Percentiles rank a stretch among this genome's conserved stretches.
These are phyloP conservation scores for Lepus timidus DNA, from an alignment of 2,113 vertebrate genomes.

Conservation along the genomic window DNA sequence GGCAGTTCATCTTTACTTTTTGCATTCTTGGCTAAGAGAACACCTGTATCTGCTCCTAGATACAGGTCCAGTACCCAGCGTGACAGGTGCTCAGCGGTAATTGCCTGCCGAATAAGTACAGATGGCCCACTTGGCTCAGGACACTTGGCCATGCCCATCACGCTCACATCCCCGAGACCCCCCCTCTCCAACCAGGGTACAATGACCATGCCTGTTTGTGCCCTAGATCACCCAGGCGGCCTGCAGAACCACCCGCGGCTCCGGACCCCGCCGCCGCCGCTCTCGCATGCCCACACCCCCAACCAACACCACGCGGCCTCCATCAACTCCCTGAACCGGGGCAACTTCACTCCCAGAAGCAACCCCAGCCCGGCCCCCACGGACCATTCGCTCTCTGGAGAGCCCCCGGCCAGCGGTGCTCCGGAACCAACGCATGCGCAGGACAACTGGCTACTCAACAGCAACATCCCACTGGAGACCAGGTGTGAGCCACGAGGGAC, in stretches of 20 bases:
- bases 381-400: conserved; percentile 94
- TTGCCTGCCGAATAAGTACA: no score
- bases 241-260: conserved; percentile 96
- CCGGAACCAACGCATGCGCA: conserved; percentile 93
- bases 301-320: conserved; percentile 96
- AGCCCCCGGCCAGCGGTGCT: conserved; percentile 89
- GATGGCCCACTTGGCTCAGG: not conserved
- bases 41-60: no score
- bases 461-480: conserved; percentile 99
- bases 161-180: not conserved
- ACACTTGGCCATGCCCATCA: not conserved
- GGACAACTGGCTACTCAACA: conserved; percentile 99
- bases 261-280: conserved; percentile 94
- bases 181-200: not conserved
- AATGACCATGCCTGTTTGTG: conserved; percentile 67
- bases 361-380: conserved; percentile 97
- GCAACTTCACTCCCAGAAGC: conserved; percentile 96
- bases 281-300: conserved; percentile 95
- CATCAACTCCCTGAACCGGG: conserved; percentile 95
- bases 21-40: not conserved
- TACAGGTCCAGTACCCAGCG: not conserved
- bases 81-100: not conserved
- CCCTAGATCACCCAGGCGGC: conserved; percentile 90
- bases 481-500: conserved; percentile 87
- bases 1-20: not conserved